Evolutionary conservation across 2,888 invertebrate species (phyloP), one percentile per base, ranked within the genome.

Genomic region (Macrosiphum euphorbiae): DNA sequence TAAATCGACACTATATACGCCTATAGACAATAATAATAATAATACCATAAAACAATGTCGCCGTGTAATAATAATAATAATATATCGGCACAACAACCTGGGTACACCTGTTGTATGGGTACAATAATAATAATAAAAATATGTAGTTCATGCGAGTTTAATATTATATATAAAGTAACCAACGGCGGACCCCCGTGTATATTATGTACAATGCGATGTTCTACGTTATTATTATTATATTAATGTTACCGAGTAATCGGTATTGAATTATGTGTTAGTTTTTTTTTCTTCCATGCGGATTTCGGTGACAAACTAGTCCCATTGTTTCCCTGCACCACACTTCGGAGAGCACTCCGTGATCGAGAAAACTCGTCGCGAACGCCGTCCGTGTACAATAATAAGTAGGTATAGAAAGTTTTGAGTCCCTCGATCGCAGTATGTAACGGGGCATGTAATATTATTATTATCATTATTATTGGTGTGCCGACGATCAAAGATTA

Each of bases 1-100:
- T 86, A 86, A 52, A 88, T n/a, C 35, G 87, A 35, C 78, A 78
- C 78, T 35, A 78, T 78, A 87, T n/a, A 88, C 87, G 28, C 52
- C 8, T 50, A 58, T 58, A 50, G 87, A 52, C 28, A 87, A 50
- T 47, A 47, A 47, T 47, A 87, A 50, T 52, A 87, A 52, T 88
- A 88, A 88, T 88, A 88, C n/a, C 47, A 50, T 88, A n/a, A 50
- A 50, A 50, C 87, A 50, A 50, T 52, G 44, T 85, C 44, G 26
- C 35, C n/a, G 52, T n/a, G 24, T 85, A 85, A 44, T 85, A 67
- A 58, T 26, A 44, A 67, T 67, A 78, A 78, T 78, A 20, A 78
- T 44, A 44, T 44, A 85, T 78, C 20, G 20, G 35, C 78, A 85
- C 85, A 85, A 85, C 44, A 85, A 85, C 85, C 44, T 24, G 41